Evolutionary conservation across 2,888 invertebrate species (phyloP).

Genomic region (Rotaria socialis): DNA sequence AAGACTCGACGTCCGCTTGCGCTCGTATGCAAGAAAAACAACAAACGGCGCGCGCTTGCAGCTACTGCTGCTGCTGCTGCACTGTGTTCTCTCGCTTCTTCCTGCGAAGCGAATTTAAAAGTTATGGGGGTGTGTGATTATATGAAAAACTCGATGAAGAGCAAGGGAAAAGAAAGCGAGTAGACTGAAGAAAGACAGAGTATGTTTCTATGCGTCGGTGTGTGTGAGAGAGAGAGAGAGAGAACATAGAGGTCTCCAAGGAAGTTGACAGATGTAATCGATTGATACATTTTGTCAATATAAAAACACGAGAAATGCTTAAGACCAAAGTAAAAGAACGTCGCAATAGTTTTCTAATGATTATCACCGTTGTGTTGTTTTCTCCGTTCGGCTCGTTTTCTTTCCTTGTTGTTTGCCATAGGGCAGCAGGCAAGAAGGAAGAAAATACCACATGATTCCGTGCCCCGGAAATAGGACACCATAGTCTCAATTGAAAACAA

Average conservation of each 20-base stretch:
- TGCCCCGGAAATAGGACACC: background rate
- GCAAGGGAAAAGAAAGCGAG: background rate
- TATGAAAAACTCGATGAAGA: conserved; percentile 21
- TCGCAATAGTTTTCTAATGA: conserved; percentile 26
- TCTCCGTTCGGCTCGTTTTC: background rate
- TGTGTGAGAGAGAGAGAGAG: no score
- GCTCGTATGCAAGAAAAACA: background rate
- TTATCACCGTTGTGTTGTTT: conserved; percentile 21
- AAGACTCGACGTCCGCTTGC: background rate
- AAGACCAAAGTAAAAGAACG: background rate
- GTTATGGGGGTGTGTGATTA: conserved; percentile 29
- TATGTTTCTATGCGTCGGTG: background rate
- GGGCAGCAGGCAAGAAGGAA: background rate
- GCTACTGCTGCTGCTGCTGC: conserved; percentile 13
- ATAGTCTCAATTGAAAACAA: conserved; percentile 23
- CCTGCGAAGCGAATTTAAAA: conserved; percentile 18
- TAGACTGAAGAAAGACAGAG: background rate
- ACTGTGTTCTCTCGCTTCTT: conserved; percentile 7
- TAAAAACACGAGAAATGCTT: background rate
- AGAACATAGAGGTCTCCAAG: background rate
- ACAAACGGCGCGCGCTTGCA: background rate
- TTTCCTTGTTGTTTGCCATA: background rate
- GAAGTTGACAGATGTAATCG: conserved; percentile 29
- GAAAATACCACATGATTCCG: background rate
- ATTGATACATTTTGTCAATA: conserved; percentile 29